phyloP scores from a whole-genome alignment of 2,113 vertebrate genomes.

The Hipposideros armiger region DNA sequence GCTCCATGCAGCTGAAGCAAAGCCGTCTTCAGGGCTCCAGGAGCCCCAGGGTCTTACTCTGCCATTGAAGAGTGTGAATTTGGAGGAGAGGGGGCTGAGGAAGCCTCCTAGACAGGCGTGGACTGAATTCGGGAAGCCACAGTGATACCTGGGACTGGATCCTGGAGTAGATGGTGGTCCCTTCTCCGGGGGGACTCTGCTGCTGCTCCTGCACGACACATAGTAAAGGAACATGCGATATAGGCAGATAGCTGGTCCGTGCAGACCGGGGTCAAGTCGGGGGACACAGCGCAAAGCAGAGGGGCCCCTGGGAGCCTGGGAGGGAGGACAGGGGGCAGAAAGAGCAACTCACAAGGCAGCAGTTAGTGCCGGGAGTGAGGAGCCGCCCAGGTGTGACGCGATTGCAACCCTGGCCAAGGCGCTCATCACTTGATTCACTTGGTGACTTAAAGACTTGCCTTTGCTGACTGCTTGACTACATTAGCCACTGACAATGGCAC shows the following conservation, averaged over 20 bases:
- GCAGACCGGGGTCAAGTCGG: too few relatives aligned
- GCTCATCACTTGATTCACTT: background rate
- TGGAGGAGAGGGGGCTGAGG: background rate
- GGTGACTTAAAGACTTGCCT: background rate
- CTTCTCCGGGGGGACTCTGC: background rate
- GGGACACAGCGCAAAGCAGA: background rate
- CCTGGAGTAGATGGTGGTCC: slow-evolving; percentile 13
- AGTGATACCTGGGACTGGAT: slow-evolving; percentile 59
- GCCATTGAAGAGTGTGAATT: background rate
- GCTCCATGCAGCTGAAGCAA: background rate
- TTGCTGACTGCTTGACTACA: background rate
- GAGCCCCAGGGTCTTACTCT: background rate
- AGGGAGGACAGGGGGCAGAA: background rate
- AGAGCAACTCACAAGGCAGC: background rate
- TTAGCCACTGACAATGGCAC: background rate
- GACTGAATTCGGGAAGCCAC: background rate
- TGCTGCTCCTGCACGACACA: background rate
- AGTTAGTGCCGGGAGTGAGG: background rate
- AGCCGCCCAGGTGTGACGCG: background rate
- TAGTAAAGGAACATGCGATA: background rate
- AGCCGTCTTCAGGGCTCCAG: background rate
- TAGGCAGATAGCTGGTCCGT: rapidly evolving
- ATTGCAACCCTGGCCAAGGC: background rate
- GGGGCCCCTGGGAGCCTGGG: background rate
- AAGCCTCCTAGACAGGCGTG: background rate